Evolutionary conservation across 23 tunicate species (phyloP), one percentile per base, ranked within the genome.

Genomic region (Diplosoma virens): DNA sequence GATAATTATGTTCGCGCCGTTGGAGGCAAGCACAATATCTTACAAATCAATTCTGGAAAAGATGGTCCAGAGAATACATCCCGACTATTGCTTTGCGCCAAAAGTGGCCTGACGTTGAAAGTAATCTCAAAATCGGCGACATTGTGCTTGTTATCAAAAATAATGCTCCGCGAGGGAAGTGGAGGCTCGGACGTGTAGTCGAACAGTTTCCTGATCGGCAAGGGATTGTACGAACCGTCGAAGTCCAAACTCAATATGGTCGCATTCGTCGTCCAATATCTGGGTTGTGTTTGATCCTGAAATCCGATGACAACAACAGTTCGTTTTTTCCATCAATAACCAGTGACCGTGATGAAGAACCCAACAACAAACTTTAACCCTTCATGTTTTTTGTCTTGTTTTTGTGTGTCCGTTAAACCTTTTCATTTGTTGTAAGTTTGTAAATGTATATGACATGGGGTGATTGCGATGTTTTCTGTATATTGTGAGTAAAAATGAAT

Each of bases 31-130:
- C 63, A 4, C 63, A 56, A 65, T 65, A 65, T 65, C 50, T 73
- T 26, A 64, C 64, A 3, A 26, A 73, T 35, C 64, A 73, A 37
- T 47, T 73, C 50, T 73, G 78, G 64, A 3, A 16, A 16, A 63
- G 79, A 2, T 73, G 63, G 63, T 17, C 64, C 25, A 48, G 50
- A n/a, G 79, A 73, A 35, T 73, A 47, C 64, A 21, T 73, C 33
- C 79, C 31, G n/a, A 73, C 32, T 27, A 18, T 73, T 2, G 7
- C 14, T 14, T 9, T 25, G 3, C 61, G 79, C 20, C 79, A 73
- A 35, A 73, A 73, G 50, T 50, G 79, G 79, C 79, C 23, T 9
- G 9, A 34, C 9, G 26, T 25, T n/a, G 29, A 29, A 29, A 9
- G 34, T 5, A 73, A 73, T 37, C 63, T 73, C 21, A 37, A 50